phyloP scores from a whole-genome alignment of 2,797 vertebrate genomes.

The Rhadinocentrus ornatus region DNA sequence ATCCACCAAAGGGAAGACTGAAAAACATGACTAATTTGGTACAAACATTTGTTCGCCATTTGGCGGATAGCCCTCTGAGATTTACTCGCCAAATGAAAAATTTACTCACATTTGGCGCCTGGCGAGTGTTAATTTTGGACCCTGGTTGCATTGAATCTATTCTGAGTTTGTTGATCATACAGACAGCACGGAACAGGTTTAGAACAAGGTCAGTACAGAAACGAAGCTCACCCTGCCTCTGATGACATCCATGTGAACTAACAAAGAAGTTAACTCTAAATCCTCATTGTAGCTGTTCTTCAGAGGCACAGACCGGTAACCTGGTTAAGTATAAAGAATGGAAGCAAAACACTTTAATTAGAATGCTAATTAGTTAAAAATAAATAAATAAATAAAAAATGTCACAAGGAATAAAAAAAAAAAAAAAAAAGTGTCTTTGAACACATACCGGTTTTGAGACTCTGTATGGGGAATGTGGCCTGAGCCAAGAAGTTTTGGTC shows the following conservation, averaged over 20 bases:
- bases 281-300: constrained; percentile 99
- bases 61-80: too few relatives aligned
- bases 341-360: not conserved
- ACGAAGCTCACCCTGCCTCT: constrained; percentile 85
- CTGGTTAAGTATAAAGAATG: constrained; percentile 68
- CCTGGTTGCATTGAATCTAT: not conserved
- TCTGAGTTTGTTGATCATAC: not conserved
- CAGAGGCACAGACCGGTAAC: constrained; percentile 94
- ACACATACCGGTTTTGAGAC: constrained; percentile 91
- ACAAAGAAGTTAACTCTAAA: constrained; percentile 93
- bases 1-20: too few relatives aligned
- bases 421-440: not conserved
- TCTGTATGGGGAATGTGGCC: constrained; percentile 93
- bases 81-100: too few relatives aligned
- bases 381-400: too few relatives aligned
- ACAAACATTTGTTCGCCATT: too few relatives aligned
- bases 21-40: too few relatives aligned
- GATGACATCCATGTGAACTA: constrained; percentile 90
- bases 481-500: constrained; percentile 99
- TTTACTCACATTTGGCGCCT: too few relatives aligned
- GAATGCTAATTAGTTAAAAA: not conserved
- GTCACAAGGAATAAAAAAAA: not conserved
- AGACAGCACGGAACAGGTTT: not conserved
- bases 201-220: not conserved
- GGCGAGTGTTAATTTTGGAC: too few relatives aligned